phyloP scores from a whole-genome alignment of 2,113 vertebrate species.

The Panthera tigris region DNA sequence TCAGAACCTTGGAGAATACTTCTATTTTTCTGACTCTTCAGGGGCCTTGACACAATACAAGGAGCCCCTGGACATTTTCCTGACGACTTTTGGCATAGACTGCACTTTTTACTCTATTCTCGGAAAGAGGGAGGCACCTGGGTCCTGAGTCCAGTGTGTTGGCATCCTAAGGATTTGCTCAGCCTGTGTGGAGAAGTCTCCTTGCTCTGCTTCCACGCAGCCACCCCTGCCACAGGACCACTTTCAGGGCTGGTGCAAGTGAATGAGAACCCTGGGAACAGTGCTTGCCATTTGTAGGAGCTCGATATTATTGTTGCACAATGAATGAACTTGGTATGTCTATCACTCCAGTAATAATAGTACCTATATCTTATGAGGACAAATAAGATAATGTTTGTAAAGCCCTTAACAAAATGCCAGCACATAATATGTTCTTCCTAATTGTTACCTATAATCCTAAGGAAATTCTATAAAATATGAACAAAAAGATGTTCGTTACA shows the following conservation, averaged over 20 bases:
- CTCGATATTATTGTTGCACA: neutral
- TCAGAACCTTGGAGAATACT: constrained; percentile 63
- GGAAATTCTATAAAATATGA: neutral
- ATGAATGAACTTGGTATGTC: neutral
- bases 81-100: neutral
- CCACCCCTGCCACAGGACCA: neutral
- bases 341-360: neutral
- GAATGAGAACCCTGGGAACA: neutral
- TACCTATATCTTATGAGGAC: neutral
- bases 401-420: neutral
- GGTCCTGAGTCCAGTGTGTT: neutral
- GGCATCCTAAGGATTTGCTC: neutral
- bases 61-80: neutral
- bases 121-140: neutral
- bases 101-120: neutral
- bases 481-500: neutral
- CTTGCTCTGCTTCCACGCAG: neutral
- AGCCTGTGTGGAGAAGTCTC: neutral
- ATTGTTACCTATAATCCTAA: neutral
- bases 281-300: neutral
- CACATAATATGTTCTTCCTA: neutral
- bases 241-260: neutral
- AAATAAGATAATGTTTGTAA: neutral
- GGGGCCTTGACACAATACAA: neutral
- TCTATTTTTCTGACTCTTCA: neutral